These are phyloP conservation scores for Pteronotus mesoamericanus DNA, from an alignment of 2,797 vertebrate genomes.

Conservation along the genomic window DNA sequence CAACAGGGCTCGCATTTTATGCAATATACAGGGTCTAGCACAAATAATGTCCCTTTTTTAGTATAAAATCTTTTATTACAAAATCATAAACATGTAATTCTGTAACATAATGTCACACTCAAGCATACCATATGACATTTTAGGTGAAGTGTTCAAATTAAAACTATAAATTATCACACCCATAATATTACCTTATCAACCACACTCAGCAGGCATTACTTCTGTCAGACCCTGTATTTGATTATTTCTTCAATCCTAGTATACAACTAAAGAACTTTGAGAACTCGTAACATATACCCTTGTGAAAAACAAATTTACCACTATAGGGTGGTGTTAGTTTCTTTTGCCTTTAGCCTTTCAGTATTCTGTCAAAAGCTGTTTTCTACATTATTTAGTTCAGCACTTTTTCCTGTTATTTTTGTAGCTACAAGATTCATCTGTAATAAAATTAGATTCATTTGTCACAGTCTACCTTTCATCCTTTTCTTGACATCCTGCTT, in stretches of 20 bases:
- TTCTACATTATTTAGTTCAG: background rate
- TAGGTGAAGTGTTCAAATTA: no score
- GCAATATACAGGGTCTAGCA: background rate
- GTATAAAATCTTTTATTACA: no score
- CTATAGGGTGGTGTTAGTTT: background rate
- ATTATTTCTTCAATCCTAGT: background rate
- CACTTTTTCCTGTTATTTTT: background rate
- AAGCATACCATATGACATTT: no score
- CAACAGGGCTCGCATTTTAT: background rate
- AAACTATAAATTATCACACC: no score
- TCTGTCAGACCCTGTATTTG: no score
- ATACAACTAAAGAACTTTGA: background rate
- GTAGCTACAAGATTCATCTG: background rate
- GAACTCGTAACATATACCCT: background rate
- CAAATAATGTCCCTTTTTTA: no score
- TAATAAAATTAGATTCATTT: background rate
- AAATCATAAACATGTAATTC: no score
- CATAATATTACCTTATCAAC: no score
- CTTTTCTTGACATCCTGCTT: background rate
- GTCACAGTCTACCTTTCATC: background rate
- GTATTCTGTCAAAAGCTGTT: background rate
- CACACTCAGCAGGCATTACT: no score
- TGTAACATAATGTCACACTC: no score
- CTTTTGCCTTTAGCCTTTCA: background rate
- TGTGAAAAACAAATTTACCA: background rate